Evolutionary conservation across 2,888 invertebrate genomes (phyloP).

Genomic region (Agrotis clavis): DNA sequence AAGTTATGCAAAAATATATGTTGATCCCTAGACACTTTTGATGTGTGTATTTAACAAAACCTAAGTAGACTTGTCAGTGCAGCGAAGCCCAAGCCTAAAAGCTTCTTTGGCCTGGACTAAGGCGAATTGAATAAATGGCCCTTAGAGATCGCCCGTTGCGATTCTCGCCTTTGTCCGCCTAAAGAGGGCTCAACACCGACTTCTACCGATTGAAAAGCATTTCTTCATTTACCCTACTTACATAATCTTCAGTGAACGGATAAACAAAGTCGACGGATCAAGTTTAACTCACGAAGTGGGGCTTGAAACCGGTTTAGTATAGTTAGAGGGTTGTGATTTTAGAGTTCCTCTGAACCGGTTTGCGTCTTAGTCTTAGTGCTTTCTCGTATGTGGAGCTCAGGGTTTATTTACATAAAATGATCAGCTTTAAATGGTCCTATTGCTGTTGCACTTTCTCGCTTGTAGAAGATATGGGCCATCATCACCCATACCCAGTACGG

Average conservation of each 20-base stretch:
- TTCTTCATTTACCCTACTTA: constrained; percentile 34
- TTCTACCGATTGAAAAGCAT: constrained; percentile 48
- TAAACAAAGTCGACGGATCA: constrained; percentile 29
- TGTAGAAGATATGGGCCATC: too few relatives aligned
- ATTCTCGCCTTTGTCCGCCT: constrained; percentile 49
- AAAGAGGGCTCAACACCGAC: constrained; percentile 41
- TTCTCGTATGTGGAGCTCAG: not conserved
- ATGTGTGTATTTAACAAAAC: not conserved
- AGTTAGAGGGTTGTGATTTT: constrained; percentile 34
- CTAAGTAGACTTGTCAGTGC: constrained; percentile 7
- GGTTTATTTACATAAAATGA: not conserved
- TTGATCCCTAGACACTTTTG: too few relatives aligned
- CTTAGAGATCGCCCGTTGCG: constrained; percentile 40
- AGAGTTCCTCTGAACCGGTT: constrained; percentile 16
- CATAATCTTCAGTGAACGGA: constrained; percentile 29
- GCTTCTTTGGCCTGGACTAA: constrained; percentile 13
- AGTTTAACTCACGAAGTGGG: constrained; percentile 21
- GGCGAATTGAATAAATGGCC: constrained; percentile 50
- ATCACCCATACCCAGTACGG: too few relatives aligned
- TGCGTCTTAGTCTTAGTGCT: not conserved
- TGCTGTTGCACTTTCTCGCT: too few relatives aligned
- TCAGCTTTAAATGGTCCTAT: too few relatives aligned
- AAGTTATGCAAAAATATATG: too few relatives aligned
- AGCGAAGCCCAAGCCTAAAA: constrained; percentile 28
- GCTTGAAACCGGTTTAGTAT: not conserved